Evolutionary conservation across 2,888 invertebrate species (phyloP).

Genomic region (Netelia melanura): DNA sequence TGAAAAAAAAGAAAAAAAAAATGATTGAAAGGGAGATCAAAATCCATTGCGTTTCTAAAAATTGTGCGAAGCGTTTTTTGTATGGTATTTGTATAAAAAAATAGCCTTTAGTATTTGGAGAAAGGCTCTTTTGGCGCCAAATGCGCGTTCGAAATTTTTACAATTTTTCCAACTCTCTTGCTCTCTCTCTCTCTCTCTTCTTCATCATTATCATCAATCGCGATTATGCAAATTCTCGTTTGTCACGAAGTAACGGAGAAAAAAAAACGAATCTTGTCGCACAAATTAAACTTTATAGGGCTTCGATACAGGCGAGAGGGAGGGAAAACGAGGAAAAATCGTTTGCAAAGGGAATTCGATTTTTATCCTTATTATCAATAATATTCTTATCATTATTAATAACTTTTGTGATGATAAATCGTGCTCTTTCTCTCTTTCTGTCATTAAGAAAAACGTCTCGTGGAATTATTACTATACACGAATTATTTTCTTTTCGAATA

Average conservation of each 20-base stretch:
- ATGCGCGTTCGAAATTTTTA: constrained; percentile 22
- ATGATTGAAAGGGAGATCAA: background rate
- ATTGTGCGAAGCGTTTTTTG: constrained; percentile 27
- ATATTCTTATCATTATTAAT: no score
- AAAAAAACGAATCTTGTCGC: constrained; percentile 47
- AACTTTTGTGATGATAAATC: no score
- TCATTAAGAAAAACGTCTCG: no score
- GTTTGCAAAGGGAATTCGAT: constrained; percentile 7
- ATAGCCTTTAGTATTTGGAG: constrained; percentile 2
- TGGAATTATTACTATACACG: background rate
- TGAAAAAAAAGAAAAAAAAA: background rate
- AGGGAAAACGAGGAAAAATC: constrained; percentile 27
- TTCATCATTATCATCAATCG: background rate
- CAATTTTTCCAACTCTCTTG: background rate
- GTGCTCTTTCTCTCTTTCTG: no score
- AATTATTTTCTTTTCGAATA: background rate
- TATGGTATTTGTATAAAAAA: background rate
- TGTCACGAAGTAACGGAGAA: constrained; percentile 24
- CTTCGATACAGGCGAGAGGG: background rate
- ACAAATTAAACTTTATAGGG: constrained; percentile 64
- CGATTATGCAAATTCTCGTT: background rate
- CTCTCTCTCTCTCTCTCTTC: background rate
- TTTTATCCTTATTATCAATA: background rate
- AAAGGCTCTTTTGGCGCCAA: background rate
- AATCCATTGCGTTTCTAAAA: constrained; percentile 8